A percentile compares a stretch with the other conserved stretches of the same genome.
Evolutionary conservation across 2,113 vertebrate genomes (phyloP).

Genomic region (Hepsetus odoe): DNA sequence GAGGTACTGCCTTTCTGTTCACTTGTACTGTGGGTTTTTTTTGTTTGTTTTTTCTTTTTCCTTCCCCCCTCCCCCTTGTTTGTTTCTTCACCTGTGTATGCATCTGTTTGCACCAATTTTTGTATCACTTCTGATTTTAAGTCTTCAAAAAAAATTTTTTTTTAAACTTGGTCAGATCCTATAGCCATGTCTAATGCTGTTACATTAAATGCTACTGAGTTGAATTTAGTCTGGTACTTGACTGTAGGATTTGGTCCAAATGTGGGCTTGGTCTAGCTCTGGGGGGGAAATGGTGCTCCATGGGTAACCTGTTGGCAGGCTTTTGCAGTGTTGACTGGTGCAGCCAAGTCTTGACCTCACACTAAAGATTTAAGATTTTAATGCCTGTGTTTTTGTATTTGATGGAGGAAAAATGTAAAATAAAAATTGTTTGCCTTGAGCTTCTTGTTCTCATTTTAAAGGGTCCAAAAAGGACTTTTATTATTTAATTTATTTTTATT

Average conservation of each 20-base stretch:
- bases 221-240: not conserved
- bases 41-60: too few species aligned
- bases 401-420: slow-evolving; percentile 64
- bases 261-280: not conserved
- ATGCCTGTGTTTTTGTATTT: slow-evolving; percentile 64
- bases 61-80: too few species aligned
- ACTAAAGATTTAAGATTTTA: slow-evolving; percentile 71
- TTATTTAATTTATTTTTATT: not conserved
- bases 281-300: slow-evolving; percentile 1
- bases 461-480: too few species aligned
- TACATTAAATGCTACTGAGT: slow-evolving; percentile 14
- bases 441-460: slow-evolving; percentile 18
- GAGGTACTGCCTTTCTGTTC: slow-evolving; percentile 18
- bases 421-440: slow-evolving; percentile 69
- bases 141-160: slow-evolving; percentile 36
- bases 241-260: not conserved
- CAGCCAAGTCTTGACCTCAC: slow-evolving; percentile 37
- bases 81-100: slow-evolving; percentile 12
- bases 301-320: slow-evolving; percentile 38
- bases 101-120: slow-evolving; percentile 37
- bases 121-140: slow-evolving; percentile 50
- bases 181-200: slow-evolving; percentile 8
- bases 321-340: slow-evolving; percentile 41
- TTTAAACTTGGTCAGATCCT: slow-evolving; percentile 16
- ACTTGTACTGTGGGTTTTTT: slow-evolving; percentile 33